These are phyloP conservation scores for Amblyjoppa proteus DNA, from an alignment of 2,888 invertebrate species.

Conservation along the genomic window DNA sequence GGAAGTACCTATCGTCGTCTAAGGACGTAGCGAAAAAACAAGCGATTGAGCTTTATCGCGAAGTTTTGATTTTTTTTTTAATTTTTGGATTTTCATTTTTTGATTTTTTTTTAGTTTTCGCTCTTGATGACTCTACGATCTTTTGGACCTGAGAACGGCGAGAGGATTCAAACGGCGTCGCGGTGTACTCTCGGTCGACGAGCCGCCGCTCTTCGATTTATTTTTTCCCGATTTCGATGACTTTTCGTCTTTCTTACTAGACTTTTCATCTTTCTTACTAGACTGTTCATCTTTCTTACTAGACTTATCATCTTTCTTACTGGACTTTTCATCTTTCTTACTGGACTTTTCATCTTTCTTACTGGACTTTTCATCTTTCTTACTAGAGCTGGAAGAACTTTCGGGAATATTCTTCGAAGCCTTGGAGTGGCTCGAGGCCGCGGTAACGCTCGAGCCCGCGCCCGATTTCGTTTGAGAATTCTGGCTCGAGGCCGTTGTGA, in stretches of 20 bases:
- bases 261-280: slow-evolving; percentile 74
- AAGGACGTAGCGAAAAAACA: neutral
- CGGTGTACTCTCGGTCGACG: slow-evolving; percentile 82
- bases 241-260: slow-evolving; percentile 77
- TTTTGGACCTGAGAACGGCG: slow-evolving; percentile 81
- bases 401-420: slow-evolving; percentile 75
- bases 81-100: slow-evolving; percentile 2
- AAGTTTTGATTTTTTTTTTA: slow-evolving; percentile 1
- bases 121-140: slow-evolving; percentile 75
- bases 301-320: slow-evolving; percentile 48
- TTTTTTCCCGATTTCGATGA: slow-evolving; percentile 77
- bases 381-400: slow-evolving; percentile 44
- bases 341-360: no score
- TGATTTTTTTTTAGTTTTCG: neutral
- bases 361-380: slow-evolving; percentile 76
- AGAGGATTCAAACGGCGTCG: slow-evolving; percentile 82
- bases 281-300: slow-evolving; percentile 74
- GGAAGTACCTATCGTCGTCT: neutral
- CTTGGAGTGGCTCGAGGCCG: slow-evolving; percentile 76
- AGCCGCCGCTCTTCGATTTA: slow-evolving; percentile 80
- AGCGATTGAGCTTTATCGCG: neutral
- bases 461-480: slow-evolving; percentile 73
- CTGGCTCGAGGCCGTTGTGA: slow-evolving; percentile 74
- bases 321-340: no score
- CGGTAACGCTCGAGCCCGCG: slow-evolving; percentile 71